phyloP scores from a whole-genome alignment of 2,113 vertebrate species.

The Ellobius talpinus region DNA sequence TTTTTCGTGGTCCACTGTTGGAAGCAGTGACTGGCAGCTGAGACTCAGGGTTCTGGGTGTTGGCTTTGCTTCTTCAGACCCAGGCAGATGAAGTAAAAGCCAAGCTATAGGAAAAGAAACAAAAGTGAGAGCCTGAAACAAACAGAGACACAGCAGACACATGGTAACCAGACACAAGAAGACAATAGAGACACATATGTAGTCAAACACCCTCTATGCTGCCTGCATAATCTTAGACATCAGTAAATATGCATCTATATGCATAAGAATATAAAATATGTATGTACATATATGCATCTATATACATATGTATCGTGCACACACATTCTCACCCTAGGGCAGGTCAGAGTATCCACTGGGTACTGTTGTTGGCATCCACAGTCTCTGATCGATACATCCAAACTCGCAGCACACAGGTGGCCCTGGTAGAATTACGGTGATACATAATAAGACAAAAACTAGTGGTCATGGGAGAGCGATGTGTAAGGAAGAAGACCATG shows the following conservation, averaged over 20 bases:
- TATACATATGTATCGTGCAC: not conserved
- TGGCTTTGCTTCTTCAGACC: not conserved
- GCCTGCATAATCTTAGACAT: not conserved
- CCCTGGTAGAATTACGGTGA: not conserved
- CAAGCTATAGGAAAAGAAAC: not conserved
- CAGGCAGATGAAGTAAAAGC: not conserved
- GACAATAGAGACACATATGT: not conserved
- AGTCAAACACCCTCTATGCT: not conserved
- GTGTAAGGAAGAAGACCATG: no score
- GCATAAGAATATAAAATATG: not conserved
- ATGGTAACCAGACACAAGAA: not conserved
- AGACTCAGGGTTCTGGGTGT: not conserved
- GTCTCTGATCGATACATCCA: not conserved
- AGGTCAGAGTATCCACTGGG: not conserved
- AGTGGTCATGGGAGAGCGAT: not conserved
- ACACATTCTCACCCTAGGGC: not conserved
- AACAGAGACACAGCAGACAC: not conserved
- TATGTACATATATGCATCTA: no score
- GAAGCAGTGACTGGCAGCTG: not conserved
- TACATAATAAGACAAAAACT: not conserved
- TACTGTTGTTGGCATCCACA: not conserved
- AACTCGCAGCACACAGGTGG: not conserved
- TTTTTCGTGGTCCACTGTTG: fast-evolving
- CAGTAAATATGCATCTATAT: no score
- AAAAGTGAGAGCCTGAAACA: not conserved